Percentiles rank a stretch among this genome's conserved stretches.
Conservation (phyloP, 2,113 vertebrate species). For the Motacilla tschutschensis region DNA sequence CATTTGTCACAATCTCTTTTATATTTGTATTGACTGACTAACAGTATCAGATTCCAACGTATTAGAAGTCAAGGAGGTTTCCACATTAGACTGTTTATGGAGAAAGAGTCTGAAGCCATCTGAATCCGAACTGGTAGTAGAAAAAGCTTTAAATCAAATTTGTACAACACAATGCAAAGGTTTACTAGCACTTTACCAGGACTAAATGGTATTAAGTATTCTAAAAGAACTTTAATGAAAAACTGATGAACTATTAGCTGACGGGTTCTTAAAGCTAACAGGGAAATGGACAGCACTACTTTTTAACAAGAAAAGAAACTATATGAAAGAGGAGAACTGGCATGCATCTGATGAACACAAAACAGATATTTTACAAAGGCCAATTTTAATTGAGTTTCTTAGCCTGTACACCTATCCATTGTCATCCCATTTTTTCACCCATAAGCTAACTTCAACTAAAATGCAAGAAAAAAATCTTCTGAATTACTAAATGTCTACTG, state of each 20-base stretch:
- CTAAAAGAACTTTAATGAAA: not conserved
- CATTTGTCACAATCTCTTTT: not conserved
- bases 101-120: not conserved
- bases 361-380: not conserved
- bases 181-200: not conserved
- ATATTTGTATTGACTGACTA: not conserved
- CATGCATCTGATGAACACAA: not conserved
- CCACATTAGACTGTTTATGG: not conserved
- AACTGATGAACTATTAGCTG: not conserved
- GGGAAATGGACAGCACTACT: not conserved
- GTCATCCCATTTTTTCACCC: not conserved
- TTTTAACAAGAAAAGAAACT: not conserved
- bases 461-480: not conserved
- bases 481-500: not conserved
- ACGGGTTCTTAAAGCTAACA: not conserved
- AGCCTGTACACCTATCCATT: not conserved
- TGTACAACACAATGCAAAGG: not conserved
- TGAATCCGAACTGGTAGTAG: not conserved
- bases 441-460: not conserved
- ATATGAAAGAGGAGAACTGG: not conserved
- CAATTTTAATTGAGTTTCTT: not conserved
- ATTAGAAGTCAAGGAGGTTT: not conserved
- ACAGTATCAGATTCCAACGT: not conserved
- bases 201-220: not conserved
- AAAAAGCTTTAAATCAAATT: not conserved